Evolutionary conservation across 2,888 invertebrate species (phyloP).

Genomic region (Cloeon dipterum): DNA sequence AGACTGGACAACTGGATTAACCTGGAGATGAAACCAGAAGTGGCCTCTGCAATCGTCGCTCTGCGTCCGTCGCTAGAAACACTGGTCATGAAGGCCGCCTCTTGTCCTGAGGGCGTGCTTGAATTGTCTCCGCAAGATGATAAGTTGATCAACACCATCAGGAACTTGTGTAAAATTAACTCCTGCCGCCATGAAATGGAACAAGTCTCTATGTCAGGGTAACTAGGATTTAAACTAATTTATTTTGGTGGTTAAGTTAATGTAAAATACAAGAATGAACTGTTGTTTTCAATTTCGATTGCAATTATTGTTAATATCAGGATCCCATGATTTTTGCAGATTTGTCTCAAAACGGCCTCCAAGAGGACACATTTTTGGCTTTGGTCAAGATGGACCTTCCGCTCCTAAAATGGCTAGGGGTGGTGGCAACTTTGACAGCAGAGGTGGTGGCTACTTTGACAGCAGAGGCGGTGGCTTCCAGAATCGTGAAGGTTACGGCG

Average conservation of each 20-base stretch:
- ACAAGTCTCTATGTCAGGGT: constrained; percentile 18
- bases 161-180: constrained; percentile 48
- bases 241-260: too few relatives aligned
- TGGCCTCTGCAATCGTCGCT: constrained; percentile 64
- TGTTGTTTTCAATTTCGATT: too few relatives aligned
- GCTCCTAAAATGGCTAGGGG: constrained; percentile 18
- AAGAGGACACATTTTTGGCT: constrained; percentile 16
- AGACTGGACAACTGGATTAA: constrained; percentile 88
- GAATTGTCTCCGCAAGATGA: constrained; percentile 35
- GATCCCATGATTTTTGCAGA: constrained; percentile 5
- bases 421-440: background rate
- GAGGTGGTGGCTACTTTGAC: background rate
- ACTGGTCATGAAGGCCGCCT: constrained; percentile 55
- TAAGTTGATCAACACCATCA: constrained; percentile 46
- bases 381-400: constrained; percentile 13
- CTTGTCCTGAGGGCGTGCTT: constrained; percentile 52
- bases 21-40: constrained; percentile 52
- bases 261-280: too few relatives aligned
- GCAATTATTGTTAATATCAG: too few relatives aligned
- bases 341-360: constrained; percentile 13
- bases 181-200: constrained; percentile 50
- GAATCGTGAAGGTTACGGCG: background rate
- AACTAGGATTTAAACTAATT: constrained; percentile 2
- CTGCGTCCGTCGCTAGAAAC: constrained; percentile 74
- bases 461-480: background rate